Evolutionary conservation across 2,888 invertebrate species (phyloP).

Genomic region (Dichetophora obliterata): DNA sequence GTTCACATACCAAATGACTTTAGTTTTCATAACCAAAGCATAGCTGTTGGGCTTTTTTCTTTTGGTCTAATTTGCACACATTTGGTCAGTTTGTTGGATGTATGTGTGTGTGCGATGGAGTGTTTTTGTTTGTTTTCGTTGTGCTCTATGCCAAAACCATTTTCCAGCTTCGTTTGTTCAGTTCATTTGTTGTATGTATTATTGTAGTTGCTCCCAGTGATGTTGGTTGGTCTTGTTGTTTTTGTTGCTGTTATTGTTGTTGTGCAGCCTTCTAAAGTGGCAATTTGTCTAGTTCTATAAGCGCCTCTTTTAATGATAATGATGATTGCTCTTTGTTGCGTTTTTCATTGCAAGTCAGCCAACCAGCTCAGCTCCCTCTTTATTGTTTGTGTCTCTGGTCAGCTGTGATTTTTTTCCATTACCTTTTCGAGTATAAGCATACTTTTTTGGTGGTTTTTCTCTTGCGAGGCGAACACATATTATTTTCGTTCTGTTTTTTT

Average conservation of each 20-base stretch:
- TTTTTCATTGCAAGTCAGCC: slow-evolving; percentile 18
- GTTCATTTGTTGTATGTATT: no score
- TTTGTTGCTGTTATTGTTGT: slow-evolving; percentile 18
- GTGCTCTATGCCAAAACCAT: no score
- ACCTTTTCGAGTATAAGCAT: neutral
- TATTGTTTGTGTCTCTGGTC: neutral
- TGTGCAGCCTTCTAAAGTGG: slow-evolving; percentile 40
- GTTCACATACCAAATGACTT: neutral
- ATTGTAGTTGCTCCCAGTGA: no score
- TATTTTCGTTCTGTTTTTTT: neutral
- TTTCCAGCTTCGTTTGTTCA: no score
- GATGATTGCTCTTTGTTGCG: slow-evolving; percentile 49
- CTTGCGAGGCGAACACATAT: neutral
- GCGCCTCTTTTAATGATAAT: slow-evolving; percentile 50
- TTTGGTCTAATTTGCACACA: slow-evolving; percentile 8
- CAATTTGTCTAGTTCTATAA: slow-evolving; percentile 48
- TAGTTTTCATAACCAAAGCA: slow-evolving; percentile 6
- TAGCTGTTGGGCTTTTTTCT: neutral
- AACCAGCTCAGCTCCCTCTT: neutral
- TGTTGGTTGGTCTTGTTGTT: slow-evolving; percentile 12
- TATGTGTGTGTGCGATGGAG: neutral
- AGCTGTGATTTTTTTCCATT: neutral
- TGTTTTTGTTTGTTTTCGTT: neutral
- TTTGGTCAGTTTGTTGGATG: slow-evolving; percentile 6
- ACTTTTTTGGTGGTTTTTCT: neutral